phyloP scores from a whole-genome alignment of 2,888 invertebrate genomes.

The Leptopilina drosophilae region DNA sequence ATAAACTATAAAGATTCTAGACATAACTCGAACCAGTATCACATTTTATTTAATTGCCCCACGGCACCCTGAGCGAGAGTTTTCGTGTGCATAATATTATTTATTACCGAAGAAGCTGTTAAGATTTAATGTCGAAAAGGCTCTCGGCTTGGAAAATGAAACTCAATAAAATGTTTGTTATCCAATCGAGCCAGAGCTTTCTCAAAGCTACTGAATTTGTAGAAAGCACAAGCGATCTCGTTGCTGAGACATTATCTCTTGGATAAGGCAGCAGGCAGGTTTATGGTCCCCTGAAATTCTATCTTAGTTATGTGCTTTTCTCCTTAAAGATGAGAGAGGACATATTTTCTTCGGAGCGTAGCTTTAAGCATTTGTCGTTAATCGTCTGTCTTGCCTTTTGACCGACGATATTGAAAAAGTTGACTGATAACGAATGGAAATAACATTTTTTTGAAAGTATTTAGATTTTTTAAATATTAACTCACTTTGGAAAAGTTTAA shows the following conservation, averaged over 20 bases:
- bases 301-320: conserved; percentile 56
- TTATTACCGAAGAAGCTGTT: conserved; percentile 76
- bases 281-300: conserved; percentile 52
- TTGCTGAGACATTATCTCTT: conserved; percentile 46
- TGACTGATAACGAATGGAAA: too few relatives aligned
- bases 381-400: background rate
- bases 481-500: too few relatives aligned
- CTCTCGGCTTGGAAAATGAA: conserved; percentile 73
- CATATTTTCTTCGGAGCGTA: conserved; percentile 47
- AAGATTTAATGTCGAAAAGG: conserved; percentile 72
- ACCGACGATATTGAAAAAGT: conserved; percentile 13
- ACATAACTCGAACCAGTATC: conserved; percentile 76
- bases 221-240: conserved; percentile 51
- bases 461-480: too few relatives aligned
- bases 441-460: too few relatives aligned
- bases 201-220: conserved; percentile 63
- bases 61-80: conserved; percentile 61
- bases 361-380: conserved; percentile 52
- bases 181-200: conserved; percentile 69
- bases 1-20: conserved; percentile 76
- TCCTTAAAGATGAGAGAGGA: conserved; percentile 35
- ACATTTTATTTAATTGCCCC: conserved; percentile 77
- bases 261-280: conserved; percentile 47
- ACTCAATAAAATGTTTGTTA: conserved; percentile 76
- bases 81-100: conserved; percentile 75